Base-by-base conservation (phyloP, 2,888 invertebrate genomes). In the Cristatella mucedo region DNA sequence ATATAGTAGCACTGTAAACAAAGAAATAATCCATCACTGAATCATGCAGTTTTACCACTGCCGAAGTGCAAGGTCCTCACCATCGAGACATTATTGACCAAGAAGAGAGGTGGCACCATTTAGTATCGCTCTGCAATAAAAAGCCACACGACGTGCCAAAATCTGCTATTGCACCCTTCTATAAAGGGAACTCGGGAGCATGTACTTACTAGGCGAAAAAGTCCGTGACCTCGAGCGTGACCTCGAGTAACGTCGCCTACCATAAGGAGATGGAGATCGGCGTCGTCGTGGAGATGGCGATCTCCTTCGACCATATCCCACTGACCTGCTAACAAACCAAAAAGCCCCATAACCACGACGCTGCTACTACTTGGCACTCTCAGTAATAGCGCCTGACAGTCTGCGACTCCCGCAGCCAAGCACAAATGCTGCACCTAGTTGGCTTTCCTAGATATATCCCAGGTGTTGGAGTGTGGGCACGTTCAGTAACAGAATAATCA, bases 401-500 rank as follows among this genome's bases (percentile, higher is more conserved):
- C 9, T 44, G 38, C 42, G 41, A 7, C 42, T 38, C 4, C 41
- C 41, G 20, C 26, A 29, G 13, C 44, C 29, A 21, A 34, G 6
- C 6, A 7, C 31, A 11, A 11, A 19, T 16, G 33, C 29, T 13
- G 7, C 18, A 36, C 36, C 36, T 33, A 39, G 24, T 84, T 1
- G 86, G 83, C 67, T 82, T 83, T 36, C 93, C 93, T 80, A 89
- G 85, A 61, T 93, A 93, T 52, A 91, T 81, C 41, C 93, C 93
- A 5, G 93, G 93, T 4, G 93, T 95, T 9, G 93, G 93, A 1
- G 91, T 89, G 64, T 93, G 93, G 7, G 93, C 85, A 43, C 91
- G 74, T 68, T 86, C 80, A 30, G 93, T 93, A 55, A 93, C 87
- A 4, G 91, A 91, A 68, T 76, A 93, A 68, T 91, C 93, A 6